Evolutionary conservation across 2,113 vertebrate genomes (phyloP).

Genomic region (Dipodomys spectabilis): DNA sequence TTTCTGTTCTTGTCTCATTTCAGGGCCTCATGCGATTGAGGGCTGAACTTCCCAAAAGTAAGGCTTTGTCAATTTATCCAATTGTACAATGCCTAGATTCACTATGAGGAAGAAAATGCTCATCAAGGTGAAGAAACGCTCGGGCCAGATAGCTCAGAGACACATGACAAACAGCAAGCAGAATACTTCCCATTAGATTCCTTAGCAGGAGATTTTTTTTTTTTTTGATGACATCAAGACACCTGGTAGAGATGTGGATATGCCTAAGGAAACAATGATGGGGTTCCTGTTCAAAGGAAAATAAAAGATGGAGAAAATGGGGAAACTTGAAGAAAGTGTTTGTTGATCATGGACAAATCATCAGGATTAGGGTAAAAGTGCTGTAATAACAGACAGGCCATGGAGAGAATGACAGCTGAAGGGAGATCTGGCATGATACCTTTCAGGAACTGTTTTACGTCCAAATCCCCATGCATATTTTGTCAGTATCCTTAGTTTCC

Average conservation of each 20-base stretch:
- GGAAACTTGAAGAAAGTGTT: not conserved
- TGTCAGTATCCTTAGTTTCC: not conserved
- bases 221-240: not conserved
- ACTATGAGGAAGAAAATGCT: not conserved
- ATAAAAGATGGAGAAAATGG: not conserved
- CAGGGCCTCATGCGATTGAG: not conserved
- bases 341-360: not conserved
- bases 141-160: not conserved
- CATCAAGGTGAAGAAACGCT: not conserved
- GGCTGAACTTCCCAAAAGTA: constrained; percentile 26
- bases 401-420: not conserved
- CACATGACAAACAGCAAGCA: not conserved
- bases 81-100: fast-evolving
- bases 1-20: constrained; percentile 10
- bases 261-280: not conserved
- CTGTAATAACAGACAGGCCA: not conserved
- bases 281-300: not conserved
- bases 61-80: not conserved
- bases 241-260: not conserved
- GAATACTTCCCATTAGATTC: not conserved
- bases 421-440: fast-evolving
- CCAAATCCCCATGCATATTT: not conserved
- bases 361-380: not conserved
- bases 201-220: not conserved
- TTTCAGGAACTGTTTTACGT: not conserved